Base-by-base conservation (phyloP, 2,797 vertebrate genomes). In the Eutrigla gurnardus region DNA sequence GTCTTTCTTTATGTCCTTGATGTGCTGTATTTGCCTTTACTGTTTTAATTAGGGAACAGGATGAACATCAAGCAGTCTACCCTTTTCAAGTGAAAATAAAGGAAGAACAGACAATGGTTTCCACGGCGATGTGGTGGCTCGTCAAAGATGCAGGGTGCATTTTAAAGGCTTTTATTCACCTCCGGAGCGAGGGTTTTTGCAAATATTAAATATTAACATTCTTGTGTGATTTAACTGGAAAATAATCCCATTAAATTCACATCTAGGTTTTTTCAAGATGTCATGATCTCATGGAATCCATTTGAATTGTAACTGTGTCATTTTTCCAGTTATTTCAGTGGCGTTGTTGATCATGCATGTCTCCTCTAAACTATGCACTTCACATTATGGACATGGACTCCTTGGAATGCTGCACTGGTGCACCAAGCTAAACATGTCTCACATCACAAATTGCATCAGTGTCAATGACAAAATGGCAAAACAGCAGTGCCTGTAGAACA, bases 1-100 rank as follows among this genome's bases (percentile, higher is more conserved):
- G n/a, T 45, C 4, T 15, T 33, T 53, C 39, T 37, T 33, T 13
- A 50, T 14, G 5, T 47, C 7, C 45, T 15, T 18, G 15, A 50
- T n/a, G 10, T 42, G 15, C 3, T 45, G 47, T 18, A 8, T 49
- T 59, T 62, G n/a, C 9, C 13, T 39, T 68, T 65, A 11, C 3
- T 37, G 14, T 57, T 61, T 72, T 43, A 59, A 37, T 70, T 18
- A 7, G 6, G 17, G 17, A 35, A 40, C 53, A 5, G 0, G 11
- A 33, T 39, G n/a, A 17, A 17, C 32, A 57, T 65, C 39, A 62
- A 42, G 35, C 50, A 42, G 14, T 60, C 25, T 36, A 17, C 17
- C 58, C 65, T 58, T 46, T 39, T 4, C 66, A 14, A 9, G 5
- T 39, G 43, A 46, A 40, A 53, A 35, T 15, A 61, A 65, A 72